phyloP scores from a whole-genome alignment of 2,113 vertebrate species.

The Spilogale gracilis region DNA sequence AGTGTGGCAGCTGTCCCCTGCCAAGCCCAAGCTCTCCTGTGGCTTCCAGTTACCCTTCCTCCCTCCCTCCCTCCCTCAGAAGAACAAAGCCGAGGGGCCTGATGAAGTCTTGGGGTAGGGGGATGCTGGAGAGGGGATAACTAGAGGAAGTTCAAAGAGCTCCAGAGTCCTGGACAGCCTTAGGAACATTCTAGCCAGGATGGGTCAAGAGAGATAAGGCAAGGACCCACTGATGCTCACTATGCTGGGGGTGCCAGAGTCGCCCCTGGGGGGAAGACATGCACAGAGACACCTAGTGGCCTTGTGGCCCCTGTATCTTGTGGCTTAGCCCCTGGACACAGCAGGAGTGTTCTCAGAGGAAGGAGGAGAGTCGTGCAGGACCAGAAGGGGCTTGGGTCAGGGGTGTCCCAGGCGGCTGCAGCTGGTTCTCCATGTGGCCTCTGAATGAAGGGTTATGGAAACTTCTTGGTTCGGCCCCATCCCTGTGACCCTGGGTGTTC shows the following conservation, averaged over 20 bases:
- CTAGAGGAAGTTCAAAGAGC: neutral
- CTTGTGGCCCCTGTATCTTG: neutral
- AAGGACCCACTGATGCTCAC: neutral
- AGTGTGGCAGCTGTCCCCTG: conserved; percentile 65
- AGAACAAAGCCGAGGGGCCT: neutral
- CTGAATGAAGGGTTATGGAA: neutral
- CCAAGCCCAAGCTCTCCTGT: neutral
- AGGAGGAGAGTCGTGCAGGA: neutral
- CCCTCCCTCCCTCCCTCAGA: neutral
- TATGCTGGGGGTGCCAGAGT: neutral
- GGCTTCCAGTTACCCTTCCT: neutral
- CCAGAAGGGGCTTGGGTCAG: neutral
- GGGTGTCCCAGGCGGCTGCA: neutral
- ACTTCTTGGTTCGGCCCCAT: neutral
- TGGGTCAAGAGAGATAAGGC: neutral
- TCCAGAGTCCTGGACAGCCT: neutral
- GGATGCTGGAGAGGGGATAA: neutral
- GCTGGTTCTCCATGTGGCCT: neutral
- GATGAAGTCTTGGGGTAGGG: neutral
- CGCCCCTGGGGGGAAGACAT: neutral
- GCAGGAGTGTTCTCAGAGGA: neutral
- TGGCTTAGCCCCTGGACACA: neutral
- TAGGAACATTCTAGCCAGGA: neutral
- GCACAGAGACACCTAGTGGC: neutral
- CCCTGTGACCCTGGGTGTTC: neutral